Conservation (phyloP, 2,113 vertebrate species). For the Euleptes europaea region DNA sequence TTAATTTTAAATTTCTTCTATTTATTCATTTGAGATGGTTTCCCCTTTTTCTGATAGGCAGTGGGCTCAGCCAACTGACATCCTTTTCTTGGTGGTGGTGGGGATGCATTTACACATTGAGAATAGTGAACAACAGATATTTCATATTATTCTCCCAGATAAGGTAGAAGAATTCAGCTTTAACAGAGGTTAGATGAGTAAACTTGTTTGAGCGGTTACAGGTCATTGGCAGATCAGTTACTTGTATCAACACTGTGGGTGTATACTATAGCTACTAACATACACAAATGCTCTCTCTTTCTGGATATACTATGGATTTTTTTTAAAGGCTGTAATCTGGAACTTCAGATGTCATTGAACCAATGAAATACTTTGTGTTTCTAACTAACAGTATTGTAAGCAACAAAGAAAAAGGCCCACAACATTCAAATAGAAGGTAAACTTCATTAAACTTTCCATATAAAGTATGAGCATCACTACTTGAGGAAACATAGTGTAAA, state of each 20-base stretch:
- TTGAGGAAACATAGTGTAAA: neutral
- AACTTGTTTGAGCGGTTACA: neutral
- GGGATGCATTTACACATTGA: neutral
- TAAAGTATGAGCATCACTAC: neutral
- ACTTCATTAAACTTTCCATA: neutral
- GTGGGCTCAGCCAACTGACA: neutral
- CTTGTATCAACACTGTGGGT: neutral
- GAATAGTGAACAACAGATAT: neutral
- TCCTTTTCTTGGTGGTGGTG: too few species aligned
- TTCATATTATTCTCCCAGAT: neutral
- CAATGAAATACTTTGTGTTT: neutral
- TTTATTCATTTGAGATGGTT: neutral
- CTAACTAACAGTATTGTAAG: slow-evolving; percentile 10
- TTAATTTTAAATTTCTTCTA: neutral
- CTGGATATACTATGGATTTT: too few species aligned
- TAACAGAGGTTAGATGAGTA: neutral
- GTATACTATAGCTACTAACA: neutral
- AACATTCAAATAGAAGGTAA: neutral
- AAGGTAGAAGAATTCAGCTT: neutral
- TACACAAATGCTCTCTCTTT: too few species aligned
- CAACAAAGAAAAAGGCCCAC: neutral
- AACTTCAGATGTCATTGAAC: too few species aligned
- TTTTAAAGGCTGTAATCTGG: too few species aligned
- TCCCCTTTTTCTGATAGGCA: neutral
- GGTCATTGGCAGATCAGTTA: neutral